A percentile compares a stretch with the other conserved stretches of the same genome.
Conservation (phyloP, 2,113 vertebrate genomes). For the Mus pahari region DNA sequence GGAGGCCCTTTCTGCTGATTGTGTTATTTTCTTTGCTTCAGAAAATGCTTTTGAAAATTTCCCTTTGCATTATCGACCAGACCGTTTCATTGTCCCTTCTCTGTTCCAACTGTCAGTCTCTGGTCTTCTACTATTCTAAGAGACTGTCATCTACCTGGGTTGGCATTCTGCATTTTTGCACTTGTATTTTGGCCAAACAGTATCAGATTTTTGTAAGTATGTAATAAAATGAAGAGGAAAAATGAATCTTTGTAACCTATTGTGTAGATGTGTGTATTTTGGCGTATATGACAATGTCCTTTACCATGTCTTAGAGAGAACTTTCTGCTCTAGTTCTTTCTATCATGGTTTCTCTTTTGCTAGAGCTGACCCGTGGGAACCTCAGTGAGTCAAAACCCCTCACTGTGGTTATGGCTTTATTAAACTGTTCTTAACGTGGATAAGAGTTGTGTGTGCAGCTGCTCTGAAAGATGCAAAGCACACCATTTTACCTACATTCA, state of each 20-base stretch:
- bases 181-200: background rate
- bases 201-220: conserved; percentile 23
- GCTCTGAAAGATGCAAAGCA: background rate
- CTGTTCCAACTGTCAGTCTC: conserved; percentile 5
- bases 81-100: background rate
- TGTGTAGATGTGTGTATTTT: background rate
- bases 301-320: background rate
- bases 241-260: background rate
- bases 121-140: background rate
- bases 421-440: background rate
- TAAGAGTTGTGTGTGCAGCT: background rate
- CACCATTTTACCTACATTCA: background rate
- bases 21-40: conserved; percentile 29
- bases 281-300: background rate
- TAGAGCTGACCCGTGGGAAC: background rate
- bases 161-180: conserved; percentile 27
- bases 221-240: background rate
- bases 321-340: background rate
- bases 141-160: background rate
- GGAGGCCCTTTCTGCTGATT: background rate
- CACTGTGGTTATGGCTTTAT: background rate
- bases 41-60: conserved; percentile 17
- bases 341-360: background rate
- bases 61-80: conserved; percentile 15
- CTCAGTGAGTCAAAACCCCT: background rate